Evolutionary conservation across 2,113 vertebrate genomes (phyloP).

Genomic region (Furnarius figulus): DNA sequence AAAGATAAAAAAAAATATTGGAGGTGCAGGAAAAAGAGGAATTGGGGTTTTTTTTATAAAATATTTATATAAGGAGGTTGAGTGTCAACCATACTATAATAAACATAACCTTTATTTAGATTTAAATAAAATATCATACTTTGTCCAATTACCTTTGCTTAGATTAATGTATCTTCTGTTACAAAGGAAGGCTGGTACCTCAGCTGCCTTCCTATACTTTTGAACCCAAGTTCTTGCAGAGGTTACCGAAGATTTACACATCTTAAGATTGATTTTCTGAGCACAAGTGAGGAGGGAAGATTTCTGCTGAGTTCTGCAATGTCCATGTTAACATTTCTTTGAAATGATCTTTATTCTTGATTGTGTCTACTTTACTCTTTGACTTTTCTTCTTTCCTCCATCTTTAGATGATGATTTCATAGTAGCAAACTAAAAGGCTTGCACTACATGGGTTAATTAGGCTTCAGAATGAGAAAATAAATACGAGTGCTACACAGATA

Average conservation of each 20-base stretch:
- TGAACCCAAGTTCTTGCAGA: neutral
- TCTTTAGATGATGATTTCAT: neutral
- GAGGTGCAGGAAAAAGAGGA: neutral
- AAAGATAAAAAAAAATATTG: neutral
- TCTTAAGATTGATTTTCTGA: neutral
- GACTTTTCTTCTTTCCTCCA: neutral
- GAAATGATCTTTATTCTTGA: neutral
- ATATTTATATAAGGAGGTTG: neutral
- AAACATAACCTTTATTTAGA: neutral
- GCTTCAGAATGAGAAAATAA: neutral
- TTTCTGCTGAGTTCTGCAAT: neutral
- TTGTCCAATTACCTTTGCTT: neutral
- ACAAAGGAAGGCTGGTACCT: neutral
- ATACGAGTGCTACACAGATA: neutral
- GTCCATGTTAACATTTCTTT: neutral
- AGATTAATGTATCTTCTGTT: neutral
- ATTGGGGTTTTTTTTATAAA: rapidly evolving
- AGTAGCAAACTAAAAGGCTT: neutral
- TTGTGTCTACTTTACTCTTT: neutral
- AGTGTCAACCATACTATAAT: neutral
- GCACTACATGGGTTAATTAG: neutral
- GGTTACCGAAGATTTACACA: neutral
- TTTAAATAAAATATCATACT: neutral
- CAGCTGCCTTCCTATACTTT: neutral
- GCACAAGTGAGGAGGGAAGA: neutral